Conservation (phyloP, 2,888 invertebrate species). For the Orthosia cruda region DNA sequence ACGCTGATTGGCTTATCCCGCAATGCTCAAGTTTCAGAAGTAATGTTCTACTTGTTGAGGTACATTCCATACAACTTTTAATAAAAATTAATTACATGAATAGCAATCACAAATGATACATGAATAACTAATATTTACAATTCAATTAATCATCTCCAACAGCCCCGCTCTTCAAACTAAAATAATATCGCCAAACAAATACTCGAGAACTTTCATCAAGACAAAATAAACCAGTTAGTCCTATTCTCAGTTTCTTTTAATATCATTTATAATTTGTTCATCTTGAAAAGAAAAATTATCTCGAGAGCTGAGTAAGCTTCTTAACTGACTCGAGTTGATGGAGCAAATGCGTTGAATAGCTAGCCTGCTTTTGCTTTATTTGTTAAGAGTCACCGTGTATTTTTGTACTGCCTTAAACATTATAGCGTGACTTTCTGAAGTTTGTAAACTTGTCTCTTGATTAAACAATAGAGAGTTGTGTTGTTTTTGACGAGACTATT, state of each 20-base stretch:
- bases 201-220: slow-evolving; percentile 4
- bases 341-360: slow-evolving; percentile 30
- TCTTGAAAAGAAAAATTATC: slow-evolving; percentile 41
- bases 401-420: slow-evolving; percentile 10
- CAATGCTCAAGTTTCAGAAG: too few relatives aligned
- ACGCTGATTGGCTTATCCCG: too few relatives aligned
- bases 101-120: not conserved
- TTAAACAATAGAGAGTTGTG: not conserved
- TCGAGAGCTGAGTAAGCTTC: slow-evolving; percentile 31
- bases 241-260: slow-evolving; percentile 27
- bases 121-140: slow-evolving; percentile 5
- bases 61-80: too few relatives aligned
- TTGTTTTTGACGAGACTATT: not conserved
- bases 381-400: slow-evolving; percentile 11
- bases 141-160: not conserved
- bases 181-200: slow-evolving; percentile 15
- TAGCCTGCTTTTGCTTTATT: slow-evolving; percentile 15
- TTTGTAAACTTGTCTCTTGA: slow-evolving; percentile 1
- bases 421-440: slow-evolving; percentile 4
- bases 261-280: slow-evolving; percentile 43
- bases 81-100: not conserved
- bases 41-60: too few relatives aligned
- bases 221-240: slow-evolving; percentile 42
- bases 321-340: slow-evolving; percentile 26
- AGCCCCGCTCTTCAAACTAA: not conserved